Evolutionary conservation across 2,113 vertebrate species (phyloP).

Genomic region (Neotragus pygmaeus): DNA sequence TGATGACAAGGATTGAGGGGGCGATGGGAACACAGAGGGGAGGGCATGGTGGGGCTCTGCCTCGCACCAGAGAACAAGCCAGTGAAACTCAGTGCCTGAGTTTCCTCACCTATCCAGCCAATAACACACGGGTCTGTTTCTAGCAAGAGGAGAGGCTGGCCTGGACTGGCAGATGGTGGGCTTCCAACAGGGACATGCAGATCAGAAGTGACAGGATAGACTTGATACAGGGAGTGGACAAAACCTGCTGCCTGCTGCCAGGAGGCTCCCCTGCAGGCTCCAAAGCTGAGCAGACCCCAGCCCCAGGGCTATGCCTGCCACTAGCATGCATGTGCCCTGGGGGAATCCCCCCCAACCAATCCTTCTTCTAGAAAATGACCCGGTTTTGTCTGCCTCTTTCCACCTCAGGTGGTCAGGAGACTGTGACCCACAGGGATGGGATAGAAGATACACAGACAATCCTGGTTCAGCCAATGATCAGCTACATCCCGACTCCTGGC

Average conservation of each 20-base stretch:
- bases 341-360: background rate
- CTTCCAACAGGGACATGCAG: background rate
- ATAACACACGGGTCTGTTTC: fast-evolving
- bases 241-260: fast-evolving
- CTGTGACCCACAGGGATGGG: fast-evolving
- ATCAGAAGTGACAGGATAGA: fast-evolving
- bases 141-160: background rate
- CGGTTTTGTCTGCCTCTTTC: background rate
- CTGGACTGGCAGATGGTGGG: fast-evolving
- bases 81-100: background rate
- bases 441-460: fast-evolving
- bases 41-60: background rate
- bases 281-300: fast-evolving
- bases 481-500: fast-evolving
- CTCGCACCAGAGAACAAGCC: fast-evolving
- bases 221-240: fast-evolving
- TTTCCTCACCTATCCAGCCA: background rate
- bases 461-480: background rate
- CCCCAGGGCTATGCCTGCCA: background rate
- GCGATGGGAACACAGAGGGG: background rate
- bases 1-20: background rate
- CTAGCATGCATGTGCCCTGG: fast-evolving
- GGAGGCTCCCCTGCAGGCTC: background rate
- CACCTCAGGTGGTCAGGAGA: background rate
- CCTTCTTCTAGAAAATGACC: background rate